Percentiles rank a stretch among this genome's conserved stretches.
Conservation (phyloP, 2,888 invertebrate species). For the Achlya flavicornis region DNA sequence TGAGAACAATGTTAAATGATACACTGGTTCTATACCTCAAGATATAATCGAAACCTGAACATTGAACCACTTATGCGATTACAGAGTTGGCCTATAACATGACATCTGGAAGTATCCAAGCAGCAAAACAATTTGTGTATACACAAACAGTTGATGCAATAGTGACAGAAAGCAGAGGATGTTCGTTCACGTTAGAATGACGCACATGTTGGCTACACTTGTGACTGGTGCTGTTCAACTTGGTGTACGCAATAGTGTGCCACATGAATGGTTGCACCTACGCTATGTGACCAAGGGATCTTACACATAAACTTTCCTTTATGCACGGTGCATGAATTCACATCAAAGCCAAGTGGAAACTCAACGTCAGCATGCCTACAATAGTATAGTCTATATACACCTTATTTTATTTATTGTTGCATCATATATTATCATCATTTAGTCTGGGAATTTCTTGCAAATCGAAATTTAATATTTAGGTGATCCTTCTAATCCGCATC, state of each 20-base stretch:
- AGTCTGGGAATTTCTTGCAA: too few relatives aligned
- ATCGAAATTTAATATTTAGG: too few relatives aligned
- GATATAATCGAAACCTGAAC: too few relatives aligned
- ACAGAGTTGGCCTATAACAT: too few relatives aligned
- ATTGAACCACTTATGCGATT: too few relatives aligned
- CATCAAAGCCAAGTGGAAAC: constrained; percentile 71
- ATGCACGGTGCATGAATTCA: constrained; percentile 57
- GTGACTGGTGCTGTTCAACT: constrained; percentile 6
- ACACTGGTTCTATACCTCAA: too few relatives aligned
- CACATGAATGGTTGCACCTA: constrained; percentile 67
- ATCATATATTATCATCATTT: neutral
- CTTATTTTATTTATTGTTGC: constrained; percentile 13
- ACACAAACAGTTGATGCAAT: constrained; percentile 8
- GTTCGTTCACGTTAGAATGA: constrained; percentile 2
- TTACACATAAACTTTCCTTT: constrained; percentile 59
- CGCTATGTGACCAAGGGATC: constrained; percentile 65
- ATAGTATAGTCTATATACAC: constrained; percentile 39
- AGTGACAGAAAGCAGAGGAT: constrained; percentile 8
- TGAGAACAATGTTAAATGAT: neutral
- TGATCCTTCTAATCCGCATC: too few relatives aligned
- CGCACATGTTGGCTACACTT: neutral
- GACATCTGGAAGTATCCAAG: too few relatives aligned
- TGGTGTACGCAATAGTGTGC: constrained; percentile 41
- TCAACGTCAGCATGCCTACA: constrained; percentile 65
- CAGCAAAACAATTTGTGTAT: constrained; percentile 1